These are phyloP conservation scores for Brachypteracias leptosomus DNA, from an alignment of 2,113 vertebrate species.

Conservation along the genomic window DNA sequence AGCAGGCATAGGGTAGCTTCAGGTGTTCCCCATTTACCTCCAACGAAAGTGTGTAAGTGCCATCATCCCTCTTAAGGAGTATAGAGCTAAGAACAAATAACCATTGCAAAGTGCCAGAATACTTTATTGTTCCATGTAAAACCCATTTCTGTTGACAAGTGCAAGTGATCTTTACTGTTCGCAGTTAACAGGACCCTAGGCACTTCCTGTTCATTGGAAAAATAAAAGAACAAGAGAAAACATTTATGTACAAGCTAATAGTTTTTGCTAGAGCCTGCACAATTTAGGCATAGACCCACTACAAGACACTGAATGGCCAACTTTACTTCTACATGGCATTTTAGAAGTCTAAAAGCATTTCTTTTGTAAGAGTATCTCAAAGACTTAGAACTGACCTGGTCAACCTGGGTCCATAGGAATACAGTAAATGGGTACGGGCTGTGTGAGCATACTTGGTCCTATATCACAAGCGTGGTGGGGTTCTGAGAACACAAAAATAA, in stretches of 20 bases:
- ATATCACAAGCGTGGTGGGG: not conserved
- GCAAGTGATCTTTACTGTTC: not conserved
- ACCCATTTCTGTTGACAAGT: constrained; percentile 9
- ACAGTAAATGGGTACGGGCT: not conserved
- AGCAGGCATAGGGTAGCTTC: not conserved
- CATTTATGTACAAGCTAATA: constrained; percentile 8
- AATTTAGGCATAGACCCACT: not conserved
- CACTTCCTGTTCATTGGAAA: not conserved
- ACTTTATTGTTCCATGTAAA: not conserved
- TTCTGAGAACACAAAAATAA: not conserved
- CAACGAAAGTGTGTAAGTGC: not conserved
- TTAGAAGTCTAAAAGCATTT: not conserved
- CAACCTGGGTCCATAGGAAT: not conserved
- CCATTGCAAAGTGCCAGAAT: not conserved
- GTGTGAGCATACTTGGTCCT: not conserved
- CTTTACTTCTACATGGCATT: not conserved
- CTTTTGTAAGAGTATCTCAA: not conserved
- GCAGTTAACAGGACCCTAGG: constrained; percentile 7
- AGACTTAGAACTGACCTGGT: not conserved
- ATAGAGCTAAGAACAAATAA: not conserved
- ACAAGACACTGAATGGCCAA: not conserved
- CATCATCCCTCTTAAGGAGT: not conserved
- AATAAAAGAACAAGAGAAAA: constrained; percentile 4
- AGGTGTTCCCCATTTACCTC: not conserved
- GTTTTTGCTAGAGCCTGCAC: not conserved